Evolutionary conservation across 2,797 vertebrate genomes (phyloP).

Genomic region (Rhabdophis nuchalis): DNA sequence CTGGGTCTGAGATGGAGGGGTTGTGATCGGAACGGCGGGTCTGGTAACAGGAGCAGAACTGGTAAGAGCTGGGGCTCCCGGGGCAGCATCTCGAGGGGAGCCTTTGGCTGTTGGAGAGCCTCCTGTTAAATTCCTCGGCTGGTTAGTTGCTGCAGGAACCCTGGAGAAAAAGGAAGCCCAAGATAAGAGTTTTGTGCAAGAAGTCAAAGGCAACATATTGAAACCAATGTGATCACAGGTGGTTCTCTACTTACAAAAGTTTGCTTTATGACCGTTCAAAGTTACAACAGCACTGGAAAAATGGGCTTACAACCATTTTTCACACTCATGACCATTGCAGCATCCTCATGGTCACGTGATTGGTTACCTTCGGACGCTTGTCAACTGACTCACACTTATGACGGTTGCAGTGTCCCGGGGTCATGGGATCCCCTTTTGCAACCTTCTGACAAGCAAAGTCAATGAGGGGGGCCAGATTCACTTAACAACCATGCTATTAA

Average conservation of each 20-base stretch:
- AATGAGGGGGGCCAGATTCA: background rate
- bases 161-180: slow-evolving; percentile 62
- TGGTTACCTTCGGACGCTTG: background rate
- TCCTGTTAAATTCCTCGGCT: slow-evolving; percentile 75
- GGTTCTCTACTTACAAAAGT: background rate
- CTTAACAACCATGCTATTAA: background rate
- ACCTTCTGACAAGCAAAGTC: background rate
- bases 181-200: background rate
- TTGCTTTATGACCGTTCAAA: background rate
- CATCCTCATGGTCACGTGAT: background rate
- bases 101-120: slow-evolving; percentile 73
- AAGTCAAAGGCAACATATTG: background rate
- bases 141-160: slow-evolving; percentile 82
- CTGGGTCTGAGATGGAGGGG: slow-evolving; percentile 73
- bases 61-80: slow-evolving; percentile 66
- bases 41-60: slow-evolving; percentile 77
- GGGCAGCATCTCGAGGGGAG: slow-evolving; percentile 67
- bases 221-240: background rate
- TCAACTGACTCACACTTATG: background rate
- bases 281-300: background rate
- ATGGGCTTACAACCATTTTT: background rate
- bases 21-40: slow-evolving; percentile 75
- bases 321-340: background rate
- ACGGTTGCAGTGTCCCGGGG: background rate
- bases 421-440: background rate